Base-by-base conservation (phyloP, 2,113 vertebrate genomes). In the Coptodon rendalli region DNA sequence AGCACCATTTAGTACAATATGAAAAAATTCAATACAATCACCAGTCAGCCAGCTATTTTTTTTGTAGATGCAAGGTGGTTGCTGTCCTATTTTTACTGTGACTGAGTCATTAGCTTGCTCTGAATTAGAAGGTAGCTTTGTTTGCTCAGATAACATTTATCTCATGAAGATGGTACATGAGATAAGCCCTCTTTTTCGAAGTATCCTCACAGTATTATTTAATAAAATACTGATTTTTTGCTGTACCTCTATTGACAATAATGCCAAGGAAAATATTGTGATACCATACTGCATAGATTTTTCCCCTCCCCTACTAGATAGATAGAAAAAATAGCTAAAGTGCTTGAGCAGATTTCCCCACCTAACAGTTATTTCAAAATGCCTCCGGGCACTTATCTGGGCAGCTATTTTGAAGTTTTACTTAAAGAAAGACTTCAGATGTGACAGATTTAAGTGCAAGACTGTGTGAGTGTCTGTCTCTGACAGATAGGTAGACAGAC, bases 331-430 rank as follows among this genome's bases (percentile, higher is more conserved):
- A 73, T 27, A 3, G 12, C 66, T 73, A 6, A 27, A 71, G 36
- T 6, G n/a, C 13, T 71, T 24, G 38, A 71, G 2, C 13, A 71
- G 11, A 40, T 71, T 40, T 9, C 36, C 12, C 63, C 63, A 43
- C 38, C 13, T 45, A 4, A 43, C 2, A 73, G 38, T 40, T 10
- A 45, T 73, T 73, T 17, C 13, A 16, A 73, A 45, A 17, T 45
- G 0, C 38, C 0, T 73, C 38, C 0, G 1, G n/a, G 68, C 1
- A 5, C 38, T 73, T 45, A 2, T 45, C 45, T 22, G 5, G 22
- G 40, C 22, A 73, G 1, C 40, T 27, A 10, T 45, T 73, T 17
- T 73, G 22, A 45, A 1, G 14, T 4, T 45, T 45, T 73, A 73
- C 13, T 27, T 45, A 73, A 27, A 73, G 22, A 22, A 73, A 6